Evolutionary conservation across 2,797 vertebrate genomes (phyloP), one percentile per base, ranked within the genome.

Genomic region (Acomys russatus): DNA sequence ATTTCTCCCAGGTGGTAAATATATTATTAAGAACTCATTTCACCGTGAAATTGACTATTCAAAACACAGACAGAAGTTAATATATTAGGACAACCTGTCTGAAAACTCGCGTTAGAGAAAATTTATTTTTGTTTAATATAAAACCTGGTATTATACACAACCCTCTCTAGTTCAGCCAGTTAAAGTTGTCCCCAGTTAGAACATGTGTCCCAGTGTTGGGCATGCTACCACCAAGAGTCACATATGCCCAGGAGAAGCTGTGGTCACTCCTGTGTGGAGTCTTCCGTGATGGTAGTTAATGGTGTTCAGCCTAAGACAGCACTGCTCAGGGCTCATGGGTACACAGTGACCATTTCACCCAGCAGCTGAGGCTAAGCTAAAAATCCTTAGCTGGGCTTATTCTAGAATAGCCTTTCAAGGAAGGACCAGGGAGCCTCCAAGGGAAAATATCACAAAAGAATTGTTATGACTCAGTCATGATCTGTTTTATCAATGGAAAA

Each of bases 11-110:
- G 98, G 98, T 99, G 98, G 98, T 98, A 99, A 99, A 99, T 99
- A 99, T 99, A 99, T 99, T 99, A 99, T 99, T 99, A 99, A 98
- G 98, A 99, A 99, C 98, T 99, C 99, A 99, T 99, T 99, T 99
- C 98, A 99, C 98, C 98, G 98, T 99, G 98, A 99, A 99, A 99
- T 99, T 99, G 99, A 98, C 98, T 99, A 99, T 99, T 99, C 98
- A 98, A 98, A 99, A 99, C 98, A 99, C 98, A 98, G 98, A 98
- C 98, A 98, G 98, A 98, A 99, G 98, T 99, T 99, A 99, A 99
- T 99, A 99, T 99, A 99, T 98, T 98, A 98, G 98, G 98, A 99
- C 98, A 99, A 99, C 98, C 98, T 98, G 98, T 98, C 98, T 98
- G 98, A 98, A 98, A 98, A 97, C 98, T 97, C 97, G 28, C 96